Evolutionary conservation across 2,113 vertebrate species (phyloP), one percentile per base, ranked within the genome.

Genomic region (Grus americana): DNA sequence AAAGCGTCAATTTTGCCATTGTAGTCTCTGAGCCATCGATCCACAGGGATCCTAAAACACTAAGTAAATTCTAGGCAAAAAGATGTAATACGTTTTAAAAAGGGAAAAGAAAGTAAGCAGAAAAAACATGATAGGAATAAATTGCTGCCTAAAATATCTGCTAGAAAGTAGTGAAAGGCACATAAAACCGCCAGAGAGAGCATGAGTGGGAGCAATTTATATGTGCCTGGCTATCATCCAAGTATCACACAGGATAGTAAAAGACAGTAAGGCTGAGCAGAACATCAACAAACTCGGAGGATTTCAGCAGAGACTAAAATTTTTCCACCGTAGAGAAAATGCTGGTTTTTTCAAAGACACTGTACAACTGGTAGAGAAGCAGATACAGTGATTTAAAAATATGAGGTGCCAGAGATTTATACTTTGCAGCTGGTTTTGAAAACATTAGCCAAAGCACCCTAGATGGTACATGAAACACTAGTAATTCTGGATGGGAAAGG

Each of bases 211-310:
- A 96, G 93, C 88, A 90, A 97, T 97, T 96, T 96, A 95, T 96
- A 86, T 86, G 49, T 85, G 94, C 80, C 86, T 97, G 97, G 97
- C 96, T 90, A 46, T 66, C 57, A 74, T 97, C 97, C 96, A 97
- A 95, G 59, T 95, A 97, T 96, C 95, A 97, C 92, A 96, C 91
- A 93, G 96, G 94, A 97, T 73, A 97, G 96, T 93, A 95, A 97
- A 97, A 97, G 97, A 97, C 96, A 97, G 84, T 94, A 96, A 96
- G 94, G 84, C 95, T 96, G 88, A 95, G 91, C 85, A 97, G 94
- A 97, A 97, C 86, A 86, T 96, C 96, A 97, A 97, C 97, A 97
- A 97, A 97, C 94, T 95, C 97, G 95, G 88, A 97, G 67, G 90
- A 95, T 95, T 98, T 98, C 97, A 96, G 94, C 92, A 93, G 85